Evolutionary conservation across 1,140 invertebrate genomes (phyloP).

Genomic region (Leguminivora glycinivorella): DNA sequence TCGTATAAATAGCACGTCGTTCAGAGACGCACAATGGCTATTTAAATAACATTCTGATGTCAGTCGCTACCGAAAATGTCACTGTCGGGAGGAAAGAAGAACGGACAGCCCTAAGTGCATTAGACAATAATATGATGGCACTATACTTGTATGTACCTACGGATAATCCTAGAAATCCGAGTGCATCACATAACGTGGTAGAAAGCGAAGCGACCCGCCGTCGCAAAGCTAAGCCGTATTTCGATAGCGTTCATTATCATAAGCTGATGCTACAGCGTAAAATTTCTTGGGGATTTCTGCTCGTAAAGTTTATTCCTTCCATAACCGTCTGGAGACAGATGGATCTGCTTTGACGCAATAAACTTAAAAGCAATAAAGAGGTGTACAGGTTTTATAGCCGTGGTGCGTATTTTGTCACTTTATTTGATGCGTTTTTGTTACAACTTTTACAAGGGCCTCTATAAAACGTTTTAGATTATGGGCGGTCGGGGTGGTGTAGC

Average conservation of each 20-base stretch:
- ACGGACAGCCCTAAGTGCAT: not conserved
- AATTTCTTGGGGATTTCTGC: not conserved
- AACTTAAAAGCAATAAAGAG: not conserved
- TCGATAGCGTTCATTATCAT: constrained; percentile 5
- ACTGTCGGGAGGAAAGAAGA: too few species aligned
- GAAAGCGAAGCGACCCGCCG: not conserved
- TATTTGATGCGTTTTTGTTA: too few species aligned
- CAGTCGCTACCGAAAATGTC: too few species aligned
- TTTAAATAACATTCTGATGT: too few species aligned
- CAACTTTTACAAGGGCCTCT: too few species aligned
- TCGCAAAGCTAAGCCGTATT: not conserved
- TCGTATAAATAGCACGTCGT: too few species aligned
- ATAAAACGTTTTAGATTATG: too few species aligned
- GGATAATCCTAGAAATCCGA: not conserved
- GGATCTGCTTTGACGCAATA: not conserved
- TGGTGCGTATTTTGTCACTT: too few species aligned
- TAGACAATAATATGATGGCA: not conserved
- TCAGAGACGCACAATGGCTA: too few species aligned
- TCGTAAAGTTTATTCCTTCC: not conserved
- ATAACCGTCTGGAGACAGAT: not conserved
- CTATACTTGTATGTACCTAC: not conserved
- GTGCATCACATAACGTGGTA: not conserved
- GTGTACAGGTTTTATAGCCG: not conserved
- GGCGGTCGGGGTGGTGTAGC: too few species aligned
- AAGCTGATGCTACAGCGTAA: not conserved